Evolutionary conservation across 2,888 invertebrate genomes (phyloP).

Genomic region (Steinernema carpocapsae): DNA sequence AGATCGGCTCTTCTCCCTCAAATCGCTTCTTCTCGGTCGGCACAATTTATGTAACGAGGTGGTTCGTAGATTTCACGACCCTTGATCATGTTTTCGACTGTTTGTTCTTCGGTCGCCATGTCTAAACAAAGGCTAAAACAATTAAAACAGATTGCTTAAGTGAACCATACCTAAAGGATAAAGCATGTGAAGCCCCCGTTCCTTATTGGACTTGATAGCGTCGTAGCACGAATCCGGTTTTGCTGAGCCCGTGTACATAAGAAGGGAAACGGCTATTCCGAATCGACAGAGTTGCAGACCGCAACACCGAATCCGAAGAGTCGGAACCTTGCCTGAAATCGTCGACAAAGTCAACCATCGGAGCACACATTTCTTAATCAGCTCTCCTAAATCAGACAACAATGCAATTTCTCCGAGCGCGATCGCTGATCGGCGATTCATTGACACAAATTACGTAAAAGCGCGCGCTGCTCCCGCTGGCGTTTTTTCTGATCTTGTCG

Average conservation of each 20-base stretch:
- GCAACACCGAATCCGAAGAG: too few relatives aligned
- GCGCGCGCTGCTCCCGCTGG: too few relatives aligned
- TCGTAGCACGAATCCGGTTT: conserved; percentile 93
- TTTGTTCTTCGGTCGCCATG: conserved; percentile 97
- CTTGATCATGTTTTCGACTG: conserved; percentile 86
- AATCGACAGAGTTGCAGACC: conserved; percentile 93
- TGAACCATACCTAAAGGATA: conserved; percentile 78
- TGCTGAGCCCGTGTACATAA: conserved; percentile 94
- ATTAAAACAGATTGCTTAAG: conserved; percentile 19
- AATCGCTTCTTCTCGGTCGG: conserved; percentile 73
- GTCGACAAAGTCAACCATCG: too few relatives aligned
- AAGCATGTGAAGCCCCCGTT: conserved; percentile 89
- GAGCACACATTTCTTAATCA: too few relatives aligned
- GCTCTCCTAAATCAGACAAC: too few relatives aligned
- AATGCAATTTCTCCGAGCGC: too few relatives aligned
- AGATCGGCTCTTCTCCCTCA: conserved; percentile 38
- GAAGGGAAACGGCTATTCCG: conserved; percentile 96
- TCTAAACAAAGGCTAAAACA: conserved; percentile 74
- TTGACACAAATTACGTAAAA: too few relatives aligned
- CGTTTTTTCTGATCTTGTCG: too few relatives aligned
- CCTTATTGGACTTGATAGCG: conserved; percentile 84
- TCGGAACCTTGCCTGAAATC: too few relatives aligned
- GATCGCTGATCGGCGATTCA: too few relatives aligned
- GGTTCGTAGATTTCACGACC: conserved; percentile 89
- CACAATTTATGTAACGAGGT: conserved; percentile 88